A percentile compares a stretch with the other conserved stretches of the same genome.
phyloP scores from a whole-genome alignment of 1,140 invertebrate genomes.

The Bombus terrestris region DNA sequence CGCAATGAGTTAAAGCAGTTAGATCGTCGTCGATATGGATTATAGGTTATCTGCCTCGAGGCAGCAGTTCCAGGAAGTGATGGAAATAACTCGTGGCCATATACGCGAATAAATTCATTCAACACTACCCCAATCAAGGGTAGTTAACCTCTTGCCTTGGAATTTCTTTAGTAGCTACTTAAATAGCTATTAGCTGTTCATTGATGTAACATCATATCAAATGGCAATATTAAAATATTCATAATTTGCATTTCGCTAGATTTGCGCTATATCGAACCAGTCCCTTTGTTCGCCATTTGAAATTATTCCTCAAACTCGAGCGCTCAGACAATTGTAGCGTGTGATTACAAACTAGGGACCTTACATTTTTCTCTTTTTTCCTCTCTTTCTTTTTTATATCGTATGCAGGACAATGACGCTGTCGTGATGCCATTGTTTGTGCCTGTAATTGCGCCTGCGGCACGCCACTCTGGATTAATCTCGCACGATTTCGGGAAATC shows the following conservation, averaged over 20 bases:
- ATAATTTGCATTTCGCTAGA: background rate
- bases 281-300: background rate
- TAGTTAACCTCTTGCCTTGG: background rate
- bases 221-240: background rate
- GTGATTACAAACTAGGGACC: slow-evolving; percentile 43
- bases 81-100: too few species aligned
- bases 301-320: slow-evolving; percentile 3
- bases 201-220: background rate
- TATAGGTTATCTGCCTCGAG: too few species aligned
- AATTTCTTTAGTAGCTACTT: background rate
- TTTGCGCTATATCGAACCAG: background rate
- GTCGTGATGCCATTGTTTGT: slow-evolving; percentile 66
- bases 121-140: background rate
- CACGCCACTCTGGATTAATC: slow-evolving; percentile 64
- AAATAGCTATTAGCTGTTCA: background rate
- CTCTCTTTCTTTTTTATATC: slow-evolving; percentile 43
- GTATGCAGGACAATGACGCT: slow-evolving; percentile 62
- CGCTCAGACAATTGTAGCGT: background rate
- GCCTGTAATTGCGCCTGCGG: slow-evolving; percentile 64
- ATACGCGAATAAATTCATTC: too few species aligned
- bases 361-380: background rate
- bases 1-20: too few species aligned
- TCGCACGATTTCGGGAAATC: slow-evolving; percentile 60
- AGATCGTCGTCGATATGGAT: too few species aligned
- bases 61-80: too few species aligned